These are phyloP conservation scores for Takifugu ocellatus DNA, from an alignment of 2,797 vertebrate genomes.

Conservation along the genomic window DNA sequence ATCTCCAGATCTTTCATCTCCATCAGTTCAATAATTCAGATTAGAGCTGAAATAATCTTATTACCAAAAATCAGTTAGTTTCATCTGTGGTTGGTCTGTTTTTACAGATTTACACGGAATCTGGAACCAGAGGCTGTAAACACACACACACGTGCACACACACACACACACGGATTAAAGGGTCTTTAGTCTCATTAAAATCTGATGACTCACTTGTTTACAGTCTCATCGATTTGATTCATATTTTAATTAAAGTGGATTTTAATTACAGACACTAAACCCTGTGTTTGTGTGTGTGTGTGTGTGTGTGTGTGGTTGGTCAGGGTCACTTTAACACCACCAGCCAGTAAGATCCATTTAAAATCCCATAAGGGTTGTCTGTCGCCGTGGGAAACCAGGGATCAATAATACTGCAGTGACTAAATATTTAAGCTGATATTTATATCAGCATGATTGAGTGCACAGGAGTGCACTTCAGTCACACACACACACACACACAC, in stretches of 20 bases:
- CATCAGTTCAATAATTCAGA: too few species aligned
- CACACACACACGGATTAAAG: neutral
- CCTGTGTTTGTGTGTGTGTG: conserved; percentile 18
- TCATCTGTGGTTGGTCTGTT: too few species aligned
- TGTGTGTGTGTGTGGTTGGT: conserved; percentile 23
- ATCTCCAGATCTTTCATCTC: too few species aligned
- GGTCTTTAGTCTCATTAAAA: neutral
- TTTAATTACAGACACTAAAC: conserved; percentile 45
- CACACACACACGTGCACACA: neutral
- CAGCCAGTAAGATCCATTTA: conserved; percentile 24
- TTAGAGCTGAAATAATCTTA: too few species aligned
- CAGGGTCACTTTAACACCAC: conserved; percentile 24
- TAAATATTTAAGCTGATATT: conserved; percentile 49
- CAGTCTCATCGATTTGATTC: conserved; percentile 31
- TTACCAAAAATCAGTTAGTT: too few species aligned
- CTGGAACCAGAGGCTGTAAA: too few species aligned
- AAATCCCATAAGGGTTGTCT: conserved; percentile 15
- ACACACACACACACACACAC: conserved; percentile 9
- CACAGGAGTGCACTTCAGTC: conserved; percentile 10
- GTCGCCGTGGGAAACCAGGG: conserved; percentile 30
- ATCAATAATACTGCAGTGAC: conserved; percentile 48
- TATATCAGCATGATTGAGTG: conserved; percentile 40
- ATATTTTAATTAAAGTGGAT: conserved; percentile 47
- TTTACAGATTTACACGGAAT: too few species aligned
- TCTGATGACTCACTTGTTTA: conserved; percentile 13